phyloP scores from a whole-genome alignment of 2,113 vertebrate species.

The Cathartes aura region DNA sequence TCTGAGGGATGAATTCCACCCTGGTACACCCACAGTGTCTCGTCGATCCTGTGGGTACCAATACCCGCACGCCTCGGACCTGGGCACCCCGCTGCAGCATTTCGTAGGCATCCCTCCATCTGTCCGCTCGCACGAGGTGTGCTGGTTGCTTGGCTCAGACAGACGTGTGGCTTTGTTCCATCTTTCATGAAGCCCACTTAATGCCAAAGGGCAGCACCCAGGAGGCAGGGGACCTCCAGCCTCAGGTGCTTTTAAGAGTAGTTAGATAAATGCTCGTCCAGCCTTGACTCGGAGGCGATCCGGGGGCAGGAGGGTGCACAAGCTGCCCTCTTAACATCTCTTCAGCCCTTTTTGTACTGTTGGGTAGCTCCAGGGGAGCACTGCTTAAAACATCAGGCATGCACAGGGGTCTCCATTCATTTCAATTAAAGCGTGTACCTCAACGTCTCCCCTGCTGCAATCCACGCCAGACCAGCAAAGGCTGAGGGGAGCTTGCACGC shows the following conservation, averaged over 20 bases:
- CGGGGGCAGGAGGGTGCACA: not conserved
- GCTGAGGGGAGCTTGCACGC: not conserved
- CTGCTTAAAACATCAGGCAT: not conserved
- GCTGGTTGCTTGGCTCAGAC: not conserved
- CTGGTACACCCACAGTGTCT: not conserved
- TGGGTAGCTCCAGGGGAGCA: not conserved
- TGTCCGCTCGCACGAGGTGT: not conserved
- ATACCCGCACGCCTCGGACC: not conserved
- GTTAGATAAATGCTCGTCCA: not conserved
- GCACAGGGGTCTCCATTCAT: not conserved
- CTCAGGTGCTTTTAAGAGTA: not conserved
- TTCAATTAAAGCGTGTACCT: not conserved
- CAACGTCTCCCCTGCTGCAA: not conserved
- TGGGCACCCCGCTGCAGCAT: rapidly evolving
- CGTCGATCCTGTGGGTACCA: rapidly evolving
- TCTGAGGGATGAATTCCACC: not conserved
- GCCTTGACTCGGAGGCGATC: rapidly evolving
- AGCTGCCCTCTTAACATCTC: not conserved
- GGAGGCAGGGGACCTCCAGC: not conserved
- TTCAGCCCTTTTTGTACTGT: not conserved
- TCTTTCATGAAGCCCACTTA: not conserved
- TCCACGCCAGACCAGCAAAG: not conserved
- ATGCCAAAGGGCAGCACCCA: not conserved
- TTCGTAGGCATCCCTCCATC: not conserved
- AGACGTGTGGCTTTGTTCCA: not conserved